Base-by-base conservation (phyloP, 2,797 vertebrate genomes). In the Sebastes glaucus region DNA sequence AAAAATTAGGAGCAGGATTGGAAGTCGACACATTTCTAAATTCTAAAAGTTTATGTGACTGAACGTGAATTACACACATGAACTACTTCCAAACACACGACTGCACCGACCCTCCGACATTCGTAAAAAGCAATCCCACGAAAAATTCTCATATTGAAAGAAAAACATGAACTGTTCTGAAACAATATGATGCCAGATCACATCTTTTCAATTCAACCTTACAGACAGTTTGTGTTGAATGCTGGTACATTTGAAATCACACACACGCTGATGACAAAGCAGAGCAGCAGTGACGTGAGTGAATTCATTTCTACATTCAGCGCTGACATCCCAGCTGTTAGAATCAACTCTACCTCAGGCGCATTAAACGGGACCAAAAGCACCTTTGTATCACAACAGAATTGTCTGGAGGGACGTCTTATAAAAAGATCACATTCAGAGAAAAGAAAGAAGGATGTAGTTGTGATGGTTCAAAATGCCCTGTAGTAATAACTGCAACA, bases 261-360 rank as follows among this genome's bases (percentile, higher is more conserved):
- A 56, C 77, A 68, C 77, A 65, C 71, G 77, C 80, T 71, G 75
- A 77, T 90, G 86, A 78, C 75, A 20, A 61, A 86, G 76, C 84
- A 79, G 90, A 88, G 84, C 88, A 89, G 88, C 88, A 53, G 79
- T 61, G 76, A 73, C 11, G 78, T 70, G 85, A 63, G 76, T 84
- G 84, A 91, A 67, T 77, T 82, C 74, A 69, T 89, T 82, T 90
- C 78, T 91, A 95, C 93, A 94, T 95, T 95, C 91, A 94, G 83
- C 73, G 87, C 86, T 85, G 88, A 92, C 84, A 81, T 81, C 88
- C 80, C 88, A 82, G 82, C 85, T 71, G 38, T 80, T 56, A 60
- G 30, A 80, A 64, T 73, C 76, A 28, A 23, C 65, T 86, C 74
- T 30, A 74, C 78, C 76, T 82, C 71, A 83, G 84, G 72, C 18